phyloP scores from a whole-genome alignment of 2,888 invertebrate genomes.

The Creontiades dilutus region DNA sequence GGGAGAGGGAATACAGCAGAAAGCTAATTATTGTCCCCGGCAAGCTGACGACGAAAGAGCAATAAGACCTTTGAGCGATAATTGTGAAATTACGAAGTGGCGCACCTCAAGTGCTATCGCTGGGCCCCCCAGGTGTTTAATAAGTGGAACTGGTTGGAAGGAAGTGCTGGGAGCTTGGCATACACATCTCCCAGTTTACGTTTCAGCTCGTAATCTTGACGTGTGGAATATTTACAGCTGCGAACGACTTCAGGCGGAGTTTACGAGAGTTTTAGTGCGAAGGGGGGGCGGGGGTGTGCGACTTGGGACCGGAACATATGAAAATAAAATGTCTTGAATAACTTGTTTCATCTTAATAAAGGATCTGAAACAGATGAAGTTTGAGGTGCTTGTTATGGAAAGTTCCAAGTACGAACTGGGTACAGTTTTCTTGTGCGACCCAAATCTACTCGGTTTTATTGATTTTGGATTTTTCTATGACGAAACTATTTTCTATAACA shows the following conservation, averaged over 20 bases:
- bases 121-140: slow-evolving; percentile 66
- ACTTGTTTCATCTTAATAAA: neutral
- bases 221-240: slow-evolving; percentile 29
- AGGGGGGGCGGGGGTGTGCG: neutral
- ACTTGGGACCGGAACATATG: neutral
- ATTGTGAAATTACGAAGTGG: slow-evolving; percentile 71
- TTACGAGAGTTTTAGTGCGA: neutral
- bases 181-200: slow-evolving; percentile 50
- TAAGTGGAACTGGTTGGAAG: slow-evolving; percentile 47
- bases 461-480: too few relatives aligned
- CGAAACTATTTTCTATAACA: too few relatives aligned
- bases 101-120: slow-evolving; percentile 69
- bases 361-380: too few relatives aligned
- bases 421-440: too few relatives aligned
- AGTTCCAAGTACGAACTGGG: too few relatives aligned
- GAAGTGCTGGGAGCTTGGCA: slow-evolving; percentile 11
- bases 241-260: neutral
- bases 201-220: slow-evolving; percentile 53
- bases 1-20: slow-evolving; percentile 43
- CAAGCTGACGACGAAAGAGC: slow-evolving; percentile 60
- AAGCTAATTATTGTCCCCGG: slow-evolving; percentile 65
- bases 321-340: neutral
- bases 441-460: too few relatives aligned
- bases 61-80: slow-evolving; percentile 61
- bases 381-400: neutral